Evolutionary conservation across 2,797 vertebrate genomes (phyloP).

Genomic region (Tachyglossus aculeatus): DNA sequence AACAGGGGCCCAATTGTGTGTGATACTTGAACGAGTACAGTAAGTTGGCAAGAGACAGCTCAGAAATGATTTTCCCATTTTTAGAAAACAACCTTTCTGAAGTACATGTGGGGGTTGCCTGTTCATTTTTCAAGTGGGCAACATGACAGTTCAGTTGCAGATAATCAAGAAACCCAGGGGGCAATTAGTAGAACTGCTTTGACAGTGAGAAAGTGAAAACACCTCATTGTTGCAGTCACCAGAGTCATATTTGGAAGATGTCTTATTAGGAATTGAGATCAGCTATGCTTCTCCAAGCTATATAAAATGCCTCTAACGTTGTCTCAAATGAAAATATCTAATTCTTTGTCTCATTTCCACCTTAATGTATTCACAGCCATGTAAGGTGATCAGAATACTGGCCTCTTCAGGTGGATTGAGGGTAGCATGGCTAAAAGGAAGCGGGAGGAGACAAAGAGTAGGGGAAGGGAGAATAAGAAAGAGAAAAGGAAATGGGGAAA

Average conservation of each 20-base stretch:
- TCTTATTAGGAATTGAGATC: slow-evolving; percentile 22
- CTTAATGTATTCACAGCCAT: no score
- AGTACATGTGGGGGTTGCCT: not conserved
- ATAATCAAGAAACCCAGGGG: slow-evolving; percentile 50
- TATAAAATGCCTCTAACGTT: no score
- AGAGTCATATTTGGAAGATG: slow-evolving; percentile 6
- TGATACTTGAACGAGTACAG: not conserved
- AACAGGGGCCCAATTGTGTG: not conserved
- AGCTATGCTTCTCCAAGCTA: not conserved
- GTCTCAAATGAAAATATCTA: no score
- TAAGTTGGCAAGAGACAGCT: slow-evolving; percentile 12
- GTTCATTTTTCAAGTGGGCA: slow-evolving; percentile 49
- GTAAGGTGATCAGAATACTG: no score
- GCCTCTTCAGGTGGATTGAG: no score
- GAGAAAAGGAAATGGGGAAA: not conserved
- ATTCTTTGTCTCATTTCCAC: no score
- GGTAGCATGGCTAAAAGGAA: no score
- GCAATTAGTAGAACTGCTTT: slow-evolving; percentile 49
- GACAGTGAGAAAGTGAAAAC: slow-evolving; percentile 45
- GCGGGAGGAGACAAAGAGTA: not conserved
- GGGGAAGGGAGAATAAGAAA: not conserved
- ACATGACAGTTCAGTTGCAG: slow-evolving; percentile 43
- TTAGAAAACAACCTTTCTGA: slow-evolving; percentile 23
- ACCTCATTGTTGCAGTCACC: not conserved
- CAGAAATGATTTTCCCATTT: slow-evolving; percentile 13